Evolutionary conservation across 2,797 vertebrate genomes (phyloP), one percentile per base, ranked within the genome.

Genomic region (Sus cebifrons): DNA sequence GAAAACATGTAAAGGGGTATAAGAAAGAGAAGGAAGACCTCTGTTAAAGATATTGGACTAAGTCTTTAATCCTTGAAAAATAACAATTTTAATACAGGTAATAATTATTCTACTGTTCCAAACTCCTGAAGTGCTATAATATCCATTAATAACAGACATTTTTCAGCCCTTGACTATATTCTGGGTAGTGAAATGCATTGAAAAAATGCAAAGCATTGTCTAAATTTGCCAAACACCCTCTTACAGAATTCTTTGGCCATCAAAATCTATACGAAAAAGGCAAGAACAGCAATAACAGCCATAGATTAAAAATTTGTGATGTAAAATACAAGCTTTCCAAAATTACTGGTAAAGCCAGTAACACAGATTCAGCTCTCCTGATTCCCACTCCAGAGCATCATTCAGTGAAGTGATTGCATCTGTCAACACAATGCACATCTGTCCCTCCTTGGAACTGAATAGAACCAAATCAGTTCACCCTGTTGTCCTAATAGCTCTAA

Each of bases 401-500:
- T 36, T 62, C 36, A 25, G 20, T 15, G 67, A 58, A 90, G 36
- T 89, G 68, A 81, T 29, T 81, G 12, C 74, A 68, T 73, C 89
- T 94, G 65, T 77, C n/a, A 21, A 75, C n/a, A 81, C 20, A 85
- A 25, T 44, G 11, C 20, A 18, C 36, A 65, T 92, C 90, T 93
- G 85, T 92, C 71, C 54, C 77, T 96, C 56, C 20, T 83, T 67
- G 64, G 81, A 68, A 97, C 20, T 83, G 65, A 95, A 82, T 20
- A 78, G 77, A 89, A 77, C 58, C 62, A 90, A 85, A 92, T 87
- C 74, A 36, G 7, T 86, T 95, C 93, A 95, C 44, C 90, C 67
- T 78, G 40, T 62, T 91, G 84, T 84, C 85, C 95, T 95, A 96
- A 96, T 78, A 87, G 87, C 68, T 68, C 21, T 91, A 86, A 95